Evolutionary conservation across 2,113 vertebrate genomes (phyloP).

Genomic region (Centropus bengalensis): DNA sequence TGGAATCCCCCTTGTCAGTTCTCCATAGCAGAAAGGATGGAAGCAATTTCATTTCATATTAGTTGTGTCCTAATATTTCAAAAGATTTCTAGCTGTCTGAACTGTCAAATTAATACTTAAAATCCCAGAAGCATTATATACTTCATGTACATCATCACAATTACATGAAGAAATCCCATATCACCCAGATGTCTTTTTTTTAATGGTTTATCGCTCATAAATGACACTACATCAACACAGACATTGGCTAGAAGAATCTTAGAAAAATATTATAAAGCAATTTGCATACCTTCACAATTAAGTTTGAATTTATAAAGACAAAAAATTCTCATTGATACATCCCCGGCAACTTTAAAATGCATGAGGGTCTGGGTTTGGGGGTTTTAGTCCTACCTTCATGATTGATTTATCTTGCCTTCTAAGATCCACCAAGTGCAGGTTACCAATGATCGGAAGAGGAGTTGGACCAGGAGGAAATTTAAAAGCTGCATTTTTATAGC

Average conservation of each 20-base stretch:
- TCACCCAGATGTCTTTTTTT: slow-evolving; percentile 24
- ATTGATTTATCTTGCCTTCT: slow-evolving; percentile 75
- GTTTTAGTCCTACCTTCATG: slow-evolving; percentile 70
- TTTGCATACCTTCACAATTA: slow-evolving; percentile 10
- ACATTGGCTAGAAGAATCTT: neutral
- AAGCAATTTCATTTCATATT: neutral
- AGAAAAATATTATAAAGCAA: slow-evolving; percentile 2
- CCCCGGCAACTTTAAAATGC: neutral
- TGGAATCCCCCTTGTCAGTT: neutral
- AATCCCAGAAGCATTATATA: neutral
- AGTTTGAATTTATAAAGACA: slow-evolving; percentile 11
- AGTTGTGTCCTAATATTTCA: neutral
- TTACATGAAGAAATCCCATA: slow-evolving; percentile 27
- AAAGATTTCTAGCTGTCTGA: neutral
- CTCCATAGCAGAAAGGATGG: neutral
- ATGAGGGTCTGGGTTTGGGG: neutral
- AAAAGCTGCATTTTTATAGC: slow-evolving; percentile 55
- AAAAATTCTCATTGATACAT: neutral
- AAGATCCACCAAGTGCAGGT: slow-evolving; percentile 75
- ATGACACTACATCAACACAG: neutral
- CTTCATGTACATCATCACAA: neutral
- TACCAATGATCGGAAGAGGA: slow-evolving; percentile 76
- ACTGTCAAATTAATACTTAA: slow-evolving; percentile 48
- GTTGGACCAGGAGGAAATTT: slow-evolving; percentile 74
- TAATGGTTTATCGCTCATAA: neutral